Evolutionary conservation across 2,113 vertebrate genomes (phyloP).

Genomic region (Myocastor coypus): DNA sequence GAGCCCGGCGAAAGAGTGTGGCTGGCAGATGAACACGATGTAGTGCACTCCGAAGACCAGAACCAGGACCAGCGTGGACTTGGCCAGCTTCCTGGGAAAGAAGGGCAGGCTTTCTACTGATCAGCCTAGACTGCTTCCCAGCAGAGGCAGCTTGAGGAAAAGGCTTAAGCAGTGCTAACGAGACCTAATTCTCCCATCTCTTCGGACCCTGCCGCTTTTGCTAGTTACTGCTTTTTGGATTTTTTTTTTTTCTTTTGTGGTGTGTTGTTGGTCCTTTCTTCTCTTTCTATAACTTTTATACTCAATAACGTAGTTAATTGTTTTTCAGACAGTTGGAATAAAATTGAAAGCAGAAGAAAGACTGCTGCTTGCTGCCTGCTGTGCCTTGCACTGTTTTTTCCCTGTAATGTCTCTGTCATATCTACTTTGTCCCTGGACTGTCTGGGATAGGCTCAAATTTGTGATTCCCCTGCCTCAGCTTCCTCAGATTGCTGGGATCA

Average conservation of each 20-base stretch:
- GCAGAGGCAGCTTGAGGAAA: background rate
- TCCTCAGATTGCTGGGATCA: background rate
- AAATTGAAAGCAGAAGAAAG: background rate
- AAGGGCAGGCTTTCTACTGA: background rate
- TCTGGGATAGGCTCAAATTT: background rate
- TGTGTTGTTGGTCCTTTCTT: background rate
- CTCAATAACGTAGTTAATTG: background rate
- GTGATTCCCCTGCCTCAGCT: background rate
- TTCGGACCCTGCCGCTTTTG: background rate
- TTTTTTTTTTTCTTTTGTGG: background rate
- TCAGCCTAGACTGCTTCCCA: background rate
- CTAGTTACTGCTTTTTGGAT: background rate
- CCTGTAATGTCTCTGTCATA: background rate
- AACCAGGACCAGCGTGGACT: slow-evolving; percentile 93
- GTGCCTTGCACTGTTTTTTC: background rate
- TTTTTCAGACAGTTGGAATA: background rate
- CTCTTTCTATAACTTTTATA: background rate
- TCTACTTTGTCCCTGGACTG: background rate
- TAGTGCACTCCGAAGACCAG: slow-evolving; percentile 95
- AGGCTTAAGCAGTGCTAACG: background rate
- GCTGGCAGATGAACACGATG: slow-evolving; percentile 93
- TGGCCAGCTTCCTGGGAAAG: slow-evolving; percentile 92
- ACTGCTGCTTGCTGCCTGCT: background rate
- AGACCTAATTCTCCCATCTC: background rate
- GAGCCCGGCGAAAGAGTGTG: slow-evolving; percentile 89